Evolutionary conservation across 2,797 vertebrate genomes (phyloP), one percentile per base, ranked within the genome.

Genomic region (Trichosurus vulpecula): DNA sequence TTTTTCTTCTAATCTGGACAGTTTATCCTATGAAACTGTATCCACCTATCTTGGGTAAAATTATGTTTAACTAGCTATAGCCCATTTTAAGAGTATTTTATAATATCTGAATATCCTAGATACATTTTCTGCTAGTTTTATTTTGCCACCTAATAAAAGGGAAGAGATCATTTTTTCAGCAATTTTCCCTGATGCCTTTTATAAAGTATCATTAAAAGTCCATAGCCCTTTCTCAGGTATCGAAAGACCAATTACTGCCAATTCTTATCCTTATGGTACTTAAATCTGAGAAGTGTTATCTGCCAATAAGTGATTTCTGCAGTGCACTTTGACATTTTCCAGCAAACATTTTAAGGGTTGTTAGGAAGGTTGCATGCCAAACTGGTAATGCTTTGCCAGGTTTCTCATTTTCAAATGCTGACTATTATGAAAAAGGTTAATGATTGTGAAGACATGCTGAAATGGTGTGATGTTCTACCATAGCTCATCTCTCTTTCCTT

Each of bases 351-450:
- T 95, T 92, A 92, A 90, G 96, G 89, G 81, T 93, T 90, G 51
- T 97, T 97, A 96, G 89, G 35, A 66, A 22, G 30, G 87, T 61
- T 61, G 93, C 1, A 41, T 56, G 81, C 55, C 91, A 96, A 95
- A 93, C 5, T 31, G 31, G 0, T 51, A 94, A 31, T 87, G 90
- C 57, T 74, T 27, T 91, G 30, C 81, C 6, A 0, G 66, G 6
- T 93, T 61, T 93, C 96, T 90, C 95, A 90, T 95, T 97, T 97
- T 97, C 97, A 95, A 91, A 81, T 81, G 95, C 30, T 95, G 96
- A 90, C 92, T 95, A 90, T 89, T 93, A 90, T 57, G 91, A 91
- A 54, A 97, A 96, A 98, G 97, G 97, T 96, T 97, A 97, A 98
- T 94, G 96, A 95, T 95, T 94, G 95, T 97, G 95, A 96, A 97